A percentile compares a stretch with the other conserved stretches of the same genome.
These are phyloP conservation scores for Drosophila arawakana DNA, from an alignment of 1,140 invertebrate species.

Conservation along the genomic window DNA sequence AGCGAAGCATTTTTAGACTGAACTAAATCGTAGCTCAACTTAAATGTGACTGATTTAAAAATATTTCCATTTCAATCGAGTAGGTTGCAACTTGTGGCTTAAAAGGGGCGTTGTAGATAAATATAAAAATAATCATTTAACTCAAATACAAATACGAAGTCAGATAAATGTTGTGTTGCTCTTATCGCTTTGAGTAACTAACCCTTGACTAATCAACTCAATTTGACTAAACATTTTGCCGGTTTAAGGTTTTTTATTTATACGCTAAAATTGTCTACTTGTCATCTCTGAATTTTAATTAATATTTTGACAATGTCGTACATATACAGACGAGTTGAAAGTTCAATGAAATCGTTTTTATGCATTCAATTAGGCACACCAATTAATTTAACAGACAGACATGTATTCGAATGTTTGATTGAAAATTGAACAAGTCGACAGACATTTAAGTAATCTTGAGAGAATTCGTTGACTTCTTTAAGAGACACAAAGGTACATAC, in stretches of 20 bases:
- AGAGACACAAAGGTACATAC: slow-evolving; percentile 2
- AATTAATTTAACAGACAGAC: slow-evolving; percentile 31
- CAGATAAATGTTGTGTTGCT: too few species aligned
- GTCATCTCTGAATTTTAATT: slow-evolving; percentile 34
- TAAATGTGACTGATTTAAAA: background rate
- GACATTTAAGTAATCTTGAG: slow-evolving; percentile 55
- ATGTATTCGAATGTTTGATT: slow-evolving; percentile 2
- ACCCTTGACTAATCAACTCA: too few species aligned
- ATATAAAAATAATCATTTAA: background rate
- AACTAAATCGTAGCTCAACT: background rate
- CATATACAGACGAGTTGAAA: background rate
- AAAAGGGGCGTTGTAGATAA: background rate
- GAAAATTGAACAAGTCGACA: slow-evolving; percentile 36
- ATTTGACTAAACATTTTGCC: too few species aligned
- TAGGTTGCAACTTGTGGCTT: too few species aligned
- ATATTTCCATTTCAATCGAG: background rate
- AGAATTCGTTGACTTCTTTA: slow-evolving; percentile 20
- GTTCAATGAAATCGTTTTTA: slow-evolving; percentile 37
- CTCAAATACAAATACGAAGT: background rate
- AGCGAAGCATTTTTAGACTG: slow-evolving; percentile 7
- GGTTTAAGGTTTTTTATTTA: too few species aligned
- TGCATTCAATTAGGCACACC: slow-evolving; percentile 44
- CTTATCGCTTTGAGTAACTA: too few species aligned
- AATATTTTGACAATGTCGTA: slow-evolving; percentile 39
- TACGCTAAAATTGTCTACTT: background rate